Base-by-base conservation (phyloP, 2,888 invertebrate species). In the Nymphalis c-album region DNA sequence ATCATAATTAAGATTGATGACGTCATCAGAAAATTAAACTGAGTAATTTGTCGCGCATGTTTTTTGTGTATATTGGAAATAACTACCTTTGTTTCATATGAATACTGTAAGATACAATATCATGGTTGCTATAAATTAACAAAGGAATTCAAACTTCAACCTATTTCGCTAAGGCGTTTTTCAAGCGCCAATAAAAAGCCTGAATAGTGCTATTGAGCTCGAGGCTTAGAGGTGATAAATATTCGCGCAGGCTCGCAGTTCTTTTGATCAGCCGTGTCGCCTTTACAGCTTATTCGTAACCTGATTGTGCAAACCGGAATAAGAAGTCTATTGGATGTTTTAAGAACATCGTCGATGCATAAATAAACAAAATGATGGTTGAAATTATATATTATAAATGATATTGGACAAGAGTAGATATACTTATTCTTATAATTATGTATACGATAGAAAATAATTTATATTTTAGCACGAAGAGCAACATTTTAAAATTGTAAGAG, bases 221-320 rank as follows among this genome's bases (percentile, higher is more conserved):
- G 77, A 48, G 80, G 59, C 69, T 67, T 62, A 74, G 77, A 76
- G 77, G 74, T 76, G 79, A 78, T 78, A 79, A 78, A 82, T 81
- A 80, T 82, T 81, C 72, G 68, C 72, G 68, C 71, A 79, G 74
- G 73, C 72, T 75, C 75, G 68, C 75, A 74, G 73, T 75, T 74
- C 80, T 80, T 84, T 85, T 85, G 81, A 84, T 84, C 81, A 80
- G 75, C 74, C 74, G 74, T 77, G 76, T 75, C 73, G 68, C 72
- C 61, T 61, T 77, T 67, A 62, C 76, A 75, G 70, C 72, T 70
- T 76, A 76, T 79, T 79, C 77, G 77, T 77, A 75, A 80, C 81
- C 78, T 84, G 83, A 85, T 85, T 85, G 83, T 80, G 80, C 83
- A 87, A 85, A 84, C 84, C 13, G 53, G 50, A 50, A 62, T 55